Evolutionary conservation across 2,113 vertebrate species (phyloP).

Genomic region (Pluvialis apricaria): DNA sequence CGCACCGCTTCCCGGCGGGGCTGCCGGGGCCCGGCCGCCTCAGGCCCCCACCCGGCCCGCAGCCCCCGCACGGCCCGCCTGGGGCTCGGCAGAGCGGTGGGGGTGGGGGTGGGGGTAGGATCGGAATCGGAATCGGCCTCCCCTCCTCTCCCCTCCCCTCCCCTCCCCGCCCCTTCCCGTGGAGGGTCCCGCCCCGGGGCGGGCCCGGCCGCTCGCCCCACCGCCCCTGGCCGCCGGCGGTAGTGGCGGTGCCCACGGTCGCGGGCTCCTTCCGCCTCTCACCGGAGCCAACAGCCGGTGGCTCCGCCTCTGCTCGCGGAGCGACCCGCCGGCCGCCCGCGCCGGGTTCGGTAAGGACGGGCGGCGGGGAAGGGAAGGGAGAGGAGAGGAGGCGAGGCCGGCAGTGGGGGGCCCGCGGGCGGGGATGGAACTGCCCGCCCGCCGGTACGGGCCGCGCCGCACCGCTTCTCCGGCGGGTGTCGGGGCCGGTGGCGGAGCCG

Average conservation of each 20-base stretch:
- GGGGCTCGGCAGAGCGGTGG: too few relatives aligned
- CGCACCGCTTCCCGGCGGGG: rapidly evolving
- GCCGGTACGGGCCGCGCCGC: neutral
- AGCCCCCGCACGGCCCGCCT: rapidly evolving
- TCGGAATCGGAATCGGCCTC: too few relatives aligned
- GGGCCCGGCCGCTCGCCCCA: neutral
- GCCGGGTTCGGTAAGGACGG: neutral
- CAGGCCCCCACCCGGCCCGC: neutral
- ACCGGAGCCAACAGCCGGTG: rapidly evolving
- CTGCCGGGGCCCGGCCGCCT: rapidly evolving
- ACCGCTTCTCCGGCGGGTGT: neutral
- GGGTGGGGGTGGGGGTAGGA: too few relatives aligned
- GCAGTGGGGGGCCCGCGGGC: neutral
- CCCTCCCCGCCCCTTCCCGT: neutral
- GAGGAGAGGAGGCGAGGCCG: neutral
- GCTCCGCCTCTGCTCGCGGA: neutral
- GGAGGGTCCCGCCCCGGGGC: neutral
- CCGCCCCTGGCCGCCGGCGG: neutral
- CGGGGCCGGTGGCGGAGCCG: neutral
- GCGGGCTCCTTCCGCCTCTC: neutral
- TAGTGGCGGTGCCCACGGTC: neutral
- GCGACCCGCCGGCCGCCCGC: too few relatives aligned
- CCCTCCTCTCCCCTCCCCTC: neutral
- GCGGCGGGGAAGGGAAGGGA: neutral
- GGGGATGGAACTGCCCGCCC: too few relatives aligned